Percentiles rank a stretch among this genome's conserved stretches.
These are phyloP conservation scores for Cirrhinus mrigala DNA, from an alignment of 2,797 vertebrate genomes.

Conservation along the genomic window DNA sequence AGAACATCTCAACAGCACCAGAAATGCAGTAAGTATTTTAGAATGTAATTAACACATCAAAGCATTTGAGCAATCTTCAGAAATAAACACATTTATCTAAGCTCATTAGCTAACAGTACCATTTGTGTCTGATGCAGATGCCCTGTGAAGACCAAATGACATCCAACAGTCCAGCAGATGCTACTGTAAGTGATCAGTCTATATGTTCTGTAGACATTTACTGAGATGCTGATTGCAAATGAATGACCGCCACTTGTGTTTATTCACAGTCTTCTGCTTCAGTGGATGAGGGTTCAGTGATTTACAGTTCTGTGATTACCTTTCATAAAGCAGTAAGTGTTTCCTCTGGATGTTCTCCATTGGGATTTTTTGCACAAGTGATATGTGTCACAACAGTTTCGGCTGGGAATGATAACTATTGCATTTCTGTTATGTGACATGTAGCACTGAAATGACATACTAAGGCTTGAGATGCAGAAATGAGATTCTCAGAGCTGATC, in stretches of 20 bases:
- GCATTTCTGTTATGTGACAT: too few species aligned
- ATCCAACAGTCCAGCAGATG: background rate
- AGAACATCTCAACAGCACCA: background rate
- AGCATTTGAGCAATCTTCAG: background rate
- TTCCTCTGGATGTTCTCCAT: background rate
- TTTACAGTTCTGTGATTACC: background rate
- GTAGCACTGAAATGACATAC: too few species aligned
- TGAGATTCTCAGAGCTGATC: background rate
- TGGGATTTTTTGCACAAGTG: too few species aligned
- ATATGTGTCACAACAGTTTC: background rate
- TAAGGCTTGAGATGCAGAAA: too few species aligned
- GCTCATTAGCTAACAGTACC: too few species aligned
- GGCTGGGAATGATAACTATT: background rate
- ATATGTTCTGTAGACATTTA: background rate
- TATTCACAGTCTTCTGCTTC: background rate
- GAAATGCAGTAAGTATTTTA: slow-evolving; percentile 7
- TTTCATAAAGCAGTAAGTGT: background rate
- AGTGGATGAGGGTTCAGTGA: background rate
- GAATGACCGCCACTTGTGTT: background rate
- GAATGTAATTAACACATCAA: background rate
- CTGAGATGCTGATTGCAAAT: background rate
- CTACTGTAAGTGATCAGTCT: background rate
- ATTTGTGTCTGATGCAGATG: background rate
- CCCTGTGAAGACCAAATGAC: background rate
- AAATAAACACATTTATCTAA: background rate